These are phyloP conservation scores for Tichodroma muraria DNA, from an alignment of 2,113 vertebrate genomes.

Conservation along the genomic window DNA sequence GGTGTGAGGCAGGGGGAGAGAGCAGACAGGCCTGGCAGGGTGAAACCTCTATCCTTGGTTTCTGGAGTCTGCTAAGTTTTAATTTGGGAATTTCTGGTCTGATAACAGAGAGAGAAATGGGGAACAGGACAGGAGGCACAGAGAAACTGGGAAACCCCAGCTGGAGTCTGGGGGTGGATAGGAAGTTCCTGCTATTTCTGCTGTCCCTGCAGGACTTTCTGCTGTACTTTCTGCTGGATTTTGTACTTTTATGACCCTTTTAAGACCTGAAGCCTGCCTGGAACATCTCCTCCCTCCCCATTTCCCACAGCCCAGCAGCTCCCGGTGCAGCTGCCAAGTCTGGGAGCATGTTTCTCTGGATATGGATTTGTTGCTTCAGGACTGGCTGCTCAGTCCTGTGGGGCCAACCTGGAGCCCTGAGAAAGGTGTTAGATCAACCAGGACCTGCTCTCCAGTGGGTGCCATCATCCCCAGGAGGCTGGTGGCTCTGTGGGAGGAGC, in stretches of 20 bases:
- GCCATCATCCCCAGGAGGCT: neutral
- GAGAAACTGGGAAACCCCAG: neutral
- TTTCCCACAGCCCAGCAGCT: neutral
- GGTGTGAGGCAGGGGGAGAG: neutral
- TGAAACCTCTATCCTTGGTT: neutral
- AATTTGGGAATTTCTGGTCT: neutral
- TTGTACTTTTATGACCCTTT: neutral
- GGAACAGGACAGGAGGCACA: neutral
- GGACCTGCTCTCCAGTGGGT: neutral
- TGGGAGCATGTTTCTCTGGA: neutral
- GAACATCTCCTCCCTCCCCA: neutral
- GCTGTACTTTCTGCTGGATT: neutral
- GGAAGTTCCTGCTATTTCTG: neutral
- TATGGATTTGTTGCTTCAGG: neutral
- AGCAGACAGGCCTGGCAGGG: neutral
- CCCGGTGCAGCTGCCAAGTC: accelerated
- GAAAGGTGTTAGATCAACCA: neutral
- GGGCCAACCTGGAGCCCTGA: neutral
- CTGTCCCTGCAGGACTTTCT: neutral
- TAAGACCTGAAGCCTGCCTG: neutral
- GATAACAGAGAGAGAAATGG: neutral
- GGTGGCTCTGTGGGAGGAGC: neutral
- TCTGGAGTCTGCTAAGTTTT: neutral
- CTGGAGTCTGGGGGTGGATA: accelerated
- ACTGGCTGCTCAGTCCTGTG: neutral